A percentile compares a stretch with the other conserved stretches of the same genome.
Conservation (phyloP, 2,113 vertebrate species). For the Channa argus region DNA sequence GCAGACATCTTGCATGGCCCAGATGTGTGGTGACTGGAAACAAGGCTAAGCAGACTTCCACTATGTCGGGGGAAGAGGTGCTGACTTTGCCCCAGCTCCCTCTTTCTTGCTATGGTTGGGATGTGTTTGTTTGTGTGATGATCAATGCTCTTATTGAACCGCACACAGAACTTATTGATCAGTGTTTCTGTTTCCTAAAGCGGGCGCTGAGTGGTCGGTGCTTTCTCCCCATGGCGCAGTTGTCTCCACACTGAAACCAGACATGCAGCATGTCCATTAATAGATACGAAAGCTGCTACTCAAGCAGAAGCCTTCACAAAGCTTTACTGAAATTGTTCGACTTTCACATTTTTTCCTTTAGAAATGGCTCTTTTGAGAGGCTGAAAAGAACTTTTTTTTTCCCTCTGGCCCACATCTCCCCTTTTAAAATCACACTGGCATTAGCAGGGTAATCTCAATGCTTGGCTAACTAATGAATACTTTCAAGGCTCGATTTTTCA, state of each 20-base stretch:
- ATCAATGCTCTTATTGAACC: constrained; percentile 75
- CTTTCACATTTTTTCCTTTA: constrained; percentile 13
- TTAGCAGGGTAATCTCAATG: constrained; percentile 59
- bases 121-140: constrained; percentile 71
- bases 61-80: constrained; percentile 40
- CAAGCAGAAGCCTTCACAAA: constrained; percentile 19
- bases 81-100: constrained; percentile 60
- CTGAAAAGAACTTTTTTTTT: constrained; percentile 12
- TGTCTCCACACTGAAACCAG: constrained; percentile 25
- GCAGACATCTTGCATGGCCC: not conserved
- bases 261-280: constrained; percentile 45
- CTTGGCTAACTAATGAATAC: constrained; percentile 69
- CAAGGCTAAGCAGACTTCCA: constrained; percentile 24
- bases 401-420: constrained; percentile 44
- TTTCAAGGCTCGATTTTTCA: constrained; percentile 68
- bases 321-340: not conserved
- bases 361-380: constrained; percentile 32
- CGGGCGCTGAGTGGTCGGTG: constrained; percentile 45
- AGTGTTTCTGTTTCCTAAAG: constrained; percentile 65
- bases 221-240: constrained; percentile 4
- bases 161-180: constrained; percentile 66
- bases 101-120: constrained; percentile 54
- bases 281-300: constrained; percentile 38
- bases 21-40: constrained; percentile 12
- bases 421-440: constrained; percentile 40